Percentiles rank a stretch among this genome's conserved stretches.
Evolutionary conservation across 2,888 invertebrate species (phyloP).

Genomic region (Molorchus minor): DNA sequence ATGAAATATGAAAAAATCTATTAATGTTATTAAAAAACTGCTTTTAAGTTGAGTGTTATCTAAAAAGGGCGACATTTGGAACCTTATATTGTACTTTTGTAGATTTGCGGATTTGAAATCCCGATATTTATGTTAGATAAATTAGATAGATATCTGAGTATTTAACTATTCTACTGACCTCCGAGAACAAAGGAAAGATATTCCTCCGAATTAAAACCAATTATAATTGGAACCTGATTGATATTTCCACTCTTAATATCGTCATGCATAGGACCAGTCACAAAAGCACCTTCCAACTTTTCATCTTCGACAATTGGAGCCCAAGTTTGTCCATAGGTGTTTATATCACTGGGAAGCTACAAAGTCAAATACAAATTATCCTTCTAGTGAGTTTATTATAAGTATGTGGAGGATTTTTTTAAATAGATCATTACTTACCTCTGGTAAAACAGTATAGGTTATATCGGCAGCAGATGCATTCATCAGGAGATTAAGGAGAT

Average conservation of each 20-base stretch:
- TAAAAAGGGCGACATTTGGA: not conserved
- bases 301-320: slow-evolving; percentile 15
- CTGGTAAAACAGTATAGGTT: not conserved
- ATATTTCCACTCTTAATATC: slow-evolving; percentile 22
- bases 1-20: too few species aligned
- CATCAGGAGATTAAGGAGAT: slow-evolving; percentile 9
- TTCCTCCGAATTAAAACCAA: slow-evolving; percentile 24
- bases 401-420: too few species aligned
- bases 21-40: not conserved
- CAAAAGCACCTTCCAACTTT: slow-evolving; percentile 2
- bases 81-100: not conserved
- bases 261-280: slow-evolving; percentile 24
- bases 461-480: slow-evolving; percentile 5
- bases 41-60: not conserved
- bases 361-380: not conserved
- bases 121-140: slow-evolving; percentile 14
- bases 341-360: not conserved
- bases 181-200: not conserved
- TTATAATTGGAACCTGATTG: slow-evolving; percentile 20
- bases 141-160: not conserved
- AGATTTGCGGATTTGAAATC: not conserved
- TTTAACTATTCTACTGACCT: too few species aligned
- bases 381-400: not conserved
- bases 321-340: slow-evolving; percentile 9
- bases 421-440: not conserved